Percentiles rank a stretch among this genome's conserved stretches.
These are phyloP conservation scores for Aphis gossypii DNA, from an alignment of 1,140 invertebrate species.

Conservation along the genomic window DNA sequence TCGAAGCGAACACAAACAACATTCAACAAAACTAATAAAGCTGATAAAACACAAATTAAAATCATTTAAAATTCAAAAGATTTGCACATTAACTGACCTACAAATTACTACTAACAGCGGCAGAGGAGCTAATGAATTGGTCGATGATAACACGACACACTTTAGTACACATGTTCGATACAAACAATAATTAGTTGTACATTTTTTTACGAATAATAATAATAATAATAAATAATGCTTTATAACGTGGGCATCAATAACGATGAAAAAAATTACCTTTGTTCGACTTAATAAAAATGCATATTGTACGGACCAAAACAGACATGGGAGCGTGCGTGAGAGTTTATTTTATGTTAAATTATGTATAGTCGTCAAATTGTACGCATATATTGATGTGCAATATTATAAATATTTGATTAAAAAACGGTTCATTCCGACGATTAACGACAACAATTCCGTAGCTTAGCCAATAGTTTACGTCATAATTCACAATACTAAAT, in stretches of 20 bases:
- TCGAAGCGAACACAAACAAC: not conserved
- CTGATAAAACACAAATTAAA: not conserved
- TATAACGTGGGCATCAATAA: not conserved
- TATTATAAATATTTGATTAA: not conserved
- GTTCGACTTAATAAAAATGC: not conserved
- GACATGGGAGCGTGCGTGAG: no score
- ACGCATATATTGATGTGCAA: not conserved
- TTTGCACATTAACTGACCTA: slow-evolving; percentile 14
- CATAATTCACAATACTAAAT: not conserved
- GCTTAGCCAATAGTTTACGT: slow-evolving; percentile 2
- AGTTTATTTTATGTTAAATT: not conserved
- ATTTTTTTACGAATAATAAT: not conserved
- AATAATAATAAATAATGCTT: not conserved
- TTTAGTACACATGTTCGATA: not conserved
- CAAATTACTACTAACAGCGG: not conserved
- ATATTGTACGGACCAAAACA: not conserved
- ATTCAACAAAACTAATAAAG: not conserved
- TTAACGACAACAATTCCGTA: not conserved
- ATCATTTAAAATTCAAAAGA: not conserved
- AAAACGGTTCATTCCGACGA: not conserved
- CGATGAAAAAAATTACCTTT: not conserved
- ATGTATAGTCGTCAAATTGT: not conserved
- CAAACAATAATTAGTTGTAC: not conserved
- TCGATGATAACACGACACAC: not conserved
- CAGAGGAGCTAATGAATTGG: not conserved